Conservation (phyloP, 2,113 vertebrate genomes). For the Bettongia penicillata region DNA sequence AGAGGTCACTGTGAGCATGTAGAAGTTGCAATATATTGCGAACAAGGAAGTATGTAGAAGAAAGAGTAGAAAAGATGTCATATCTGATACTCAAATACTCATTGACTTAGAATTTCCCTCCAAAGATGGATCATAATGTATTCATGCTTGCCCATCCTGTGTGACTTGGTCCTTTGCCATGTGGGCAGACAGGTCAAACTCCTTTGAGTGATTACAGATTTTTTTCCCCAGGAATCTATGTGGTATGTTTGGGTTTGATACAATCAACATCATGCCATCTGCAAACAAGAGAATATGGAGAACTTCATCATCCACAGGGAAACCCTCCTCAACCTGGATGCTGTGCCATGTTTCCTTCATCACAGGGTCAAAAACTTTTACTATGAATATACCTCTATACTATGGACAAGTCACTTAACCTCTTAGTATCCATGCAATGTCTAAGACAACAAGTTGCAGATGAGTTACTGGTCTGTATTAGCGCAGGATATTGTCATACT, state of each 20-base stretch:
- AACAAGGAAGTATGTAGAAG: background rate
- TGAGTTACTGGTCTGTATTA: no score
- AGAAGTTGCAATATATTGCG: background rate
- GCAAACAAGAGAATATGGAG: no score
- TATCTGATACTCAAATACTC: background rate
- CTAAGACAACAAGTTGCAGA: background rate
- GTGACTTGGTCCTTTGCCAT: background rate
- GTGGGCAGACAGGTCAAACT: no score
- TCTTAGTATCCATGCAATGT: background rate
- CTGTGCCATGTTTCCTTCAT: no score
- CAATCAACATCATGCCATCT: no score
- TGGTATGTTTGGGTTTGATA: no score
- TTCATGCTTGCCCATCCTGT: background rate
- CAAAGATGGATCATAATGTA: background rate
- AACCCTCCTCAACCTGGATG: no score
- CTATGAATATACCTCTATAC: background rate
- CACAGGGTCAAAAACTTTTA: no score
- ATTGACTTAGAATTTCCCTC: background rate
- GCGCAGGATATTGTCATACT: no score
- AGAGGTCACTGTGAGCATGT: background rate
- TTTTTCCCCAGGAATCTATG: no score
- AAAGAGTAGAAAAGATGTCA: background rate
- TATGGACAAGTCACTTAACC: background rate
- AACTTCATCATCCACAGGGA: no score
- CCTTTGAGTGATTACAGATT: no score